phyloP scores from a whole-genome alignment of 2,113 vertebrate genomes.

The Callipepla squamata region DNA sequence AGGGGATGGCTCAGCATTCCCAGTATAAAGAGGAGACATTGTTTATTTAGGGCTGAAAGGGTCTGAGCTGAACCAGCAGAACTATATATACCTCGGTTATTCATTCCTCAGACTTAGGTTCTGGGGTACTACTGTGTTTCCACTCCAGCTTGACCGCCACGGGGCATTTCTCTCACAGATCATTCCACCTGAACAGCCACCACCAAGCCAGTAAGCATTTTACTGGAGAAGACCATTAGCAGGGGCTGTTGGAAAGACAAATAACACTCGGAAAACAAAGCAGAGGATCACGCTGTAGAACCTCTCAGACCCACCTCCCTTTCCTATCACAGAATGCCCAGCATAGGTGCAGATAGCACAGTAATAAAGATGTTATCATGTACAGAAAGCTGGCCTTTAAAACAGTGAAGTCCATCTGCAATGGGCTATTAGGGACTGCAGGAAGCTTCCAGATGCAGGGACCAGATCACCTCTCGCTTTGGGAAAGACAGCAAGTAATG shows the following conservation, averaged over 20 bases:
- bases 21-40: neutral
- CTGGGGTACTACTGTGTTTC: neutral
- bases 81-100: neutral
- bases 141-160: neutral
- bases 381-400: neutral
- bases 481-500: neutral
- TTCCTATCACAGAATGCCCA: neutral
- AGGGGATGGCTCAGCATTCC: neutral
- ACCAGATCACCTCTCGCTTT: neutral
- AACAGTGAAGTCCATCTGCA: neutral
- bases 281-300: neutral
- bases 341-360: neutral
- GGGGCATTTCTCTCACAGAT: neutral
- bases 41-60: neutral
- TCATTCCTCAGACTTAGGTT: neutral
- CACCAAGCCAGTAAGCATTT: neutral
- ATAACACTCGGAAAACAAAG: neutral
- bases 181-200: neutral
- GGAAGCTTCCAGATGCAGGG: neutral
- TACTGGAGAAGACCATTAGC: neutral
- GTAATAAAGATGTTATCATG: neutral
- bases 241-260: neutral
- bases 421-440: neutral
- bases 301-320: neutral
- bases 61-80: conserved; percentile 11